These are phyloP conservation scores for Pachyseris speciosa DNA, from an alignment of 64 coral and sea anemone genomes.

Conservation along the genomic window DNA sequence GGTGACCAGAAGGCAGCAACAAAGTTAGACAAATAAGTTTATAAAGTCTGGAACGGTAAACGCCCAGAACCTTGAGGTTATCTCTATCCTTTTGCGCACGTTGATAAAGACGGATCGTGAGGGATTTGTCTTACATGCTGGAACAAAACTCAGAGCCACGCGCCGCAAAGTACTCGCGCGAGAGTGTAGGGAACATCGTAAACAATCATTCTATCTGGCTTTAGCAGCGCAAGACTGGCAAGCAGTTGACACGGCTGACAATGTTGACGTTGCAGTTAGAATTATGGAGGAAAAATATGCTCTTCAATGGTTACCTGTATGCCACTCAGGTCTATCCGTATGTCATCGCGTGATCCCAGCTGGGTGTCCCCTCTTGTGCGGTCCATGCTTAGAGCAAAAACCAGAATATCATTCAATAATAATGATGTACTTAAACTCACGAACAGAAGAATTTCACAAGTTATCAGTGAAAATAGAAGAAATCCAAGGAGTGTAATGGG, in stretches of 20 bases:
- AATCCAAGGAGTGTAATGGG: constrained; percentile 48
- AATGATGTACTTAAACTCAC: constrained; percentile 9
- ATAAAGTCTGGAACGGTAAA: neutral
- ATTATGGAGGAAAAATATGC: constrained; percentile 35
- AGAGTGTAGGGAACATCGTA: neutral
- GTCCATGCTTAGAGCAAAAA: constrained; percentile 11
- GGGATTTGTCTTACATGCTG: constrained; percentile 34
- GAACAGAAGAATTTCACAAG: constrained; percentile 42
- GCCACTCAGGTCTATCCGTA: constrained; percentile 47
- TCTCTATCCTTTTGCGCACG: neutral
- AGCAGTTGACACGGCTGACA: constrained; percentile 12
- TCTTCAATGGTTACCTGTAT: constrained; percentile 51
- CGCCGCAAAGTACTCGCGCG: neutral
- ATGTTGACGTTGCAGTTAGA: constrained; percentile 18
- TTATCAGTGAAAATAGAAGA: constrained; percentile 41
- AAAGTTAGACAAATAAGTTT: too few species aligned
- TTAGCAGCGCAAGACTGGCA: constrained; percentile 52
- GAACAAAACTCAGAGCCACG: constrained; percentile 30
- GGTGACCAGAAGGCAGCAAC: too few species aligned
- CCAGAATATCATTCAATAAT: constrained; percentile 25
- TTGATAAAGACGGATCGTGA: constrained; percentile 39
- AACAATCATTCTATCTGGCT: constrained; percentile 50
- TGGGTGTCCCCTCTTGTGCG: constrained; percentile 51
- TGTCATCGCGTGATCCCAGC: constrained; percentile 59
- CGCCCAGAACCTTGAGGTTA: constrained; percentile 3